Base-by-base conservation (phyloP, 2,113 vertebrate genomes). In the Nipponia nippon region DNA sequence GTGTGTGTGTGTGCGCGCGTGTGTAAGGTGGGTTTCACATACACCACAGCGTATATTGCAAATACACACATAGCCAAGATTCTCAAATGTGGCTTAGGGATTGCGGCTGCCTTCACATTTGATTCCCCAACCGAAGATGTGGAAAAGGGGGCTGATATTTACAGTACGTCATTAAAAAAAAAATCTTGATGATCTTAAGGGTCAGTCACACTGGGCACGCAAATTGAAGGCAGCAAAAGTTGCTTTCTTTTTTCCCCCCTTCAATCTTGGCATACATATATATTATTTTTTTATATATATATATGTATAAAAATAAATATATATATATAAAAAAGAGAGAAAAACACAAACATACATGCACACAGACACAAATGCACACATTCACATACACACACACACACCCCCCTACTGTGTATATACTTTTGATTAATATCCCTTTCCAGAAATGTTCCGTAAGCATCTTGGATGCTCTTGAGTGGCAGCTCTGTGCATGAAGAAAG, bases 351-450 rank as follows among this genome's bases (percentile, higher is more conserved):
- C 93, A 78, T 58, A 89, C 93, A 87, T 1, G 71, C 93, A 96
- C 50, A 76, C 76, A 71, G 16, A 93, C 76, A 86, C 76, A 89
- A 81, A 90, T 30, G 87, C 94, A 94, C 91, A 88, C 94, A 62
- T 58, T 78, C 96, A 76, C 88, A 92, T 61, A 91, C 87, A 73
- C 95, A 77, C 87, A 77, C 87, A 80, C 87, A 84, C 86, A 34
- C 90, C 2, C 89, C 83, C 53, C 89, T 90, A 93, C 65, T 95
- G 92, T 97, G 94, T 97, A 97, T 96, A 97, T 97, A 97, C 97
- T 98, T 97, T 91, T 96, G 95, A 97, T 97, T 98, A 98, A 97
- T 97, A 98, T 97, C 97, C 97, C 97, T 98, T 97, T 97, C 95
- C 96, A 96, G 97, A 98, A 97, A 97, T 95, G 97, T 98, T 98